These are phyloP conservation scores for Scophthalmus maximus DNA, from an alignment of 2,113 vertebrate species.

Conservation along the genomic window DNA sequence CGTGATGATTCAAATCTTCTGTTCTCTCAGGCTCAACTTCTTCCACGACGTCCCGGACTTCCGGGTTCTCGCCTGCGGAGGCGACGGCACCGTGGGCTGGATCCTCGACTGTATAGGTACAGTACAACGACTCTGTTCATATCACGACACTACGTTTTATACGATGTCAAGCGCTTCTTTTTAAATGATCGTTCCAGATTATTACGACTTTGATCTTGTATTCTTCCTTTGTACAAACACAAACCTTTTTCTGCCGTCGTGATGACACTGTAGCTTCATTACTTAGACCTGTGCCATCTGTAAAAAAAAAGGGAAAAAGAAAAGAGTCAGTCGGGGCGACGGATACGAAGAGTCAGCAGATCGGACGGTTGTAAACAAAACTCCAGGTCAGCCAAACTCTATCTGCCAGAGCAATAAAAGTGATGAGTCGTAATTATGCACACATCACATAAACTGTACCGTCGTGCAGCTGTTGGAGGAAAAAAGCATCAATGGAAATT, in stretches of 20 bases:
- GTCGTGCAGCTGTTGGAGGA: not conserved
- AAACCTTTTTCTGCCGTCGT: not conserved
- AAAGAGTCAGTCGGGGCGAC: not conserved
- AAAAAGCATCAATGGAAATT: not conserved
- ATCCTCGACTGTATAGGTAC: conserved; percentile 93
- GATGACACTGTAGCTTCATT: not conserved
- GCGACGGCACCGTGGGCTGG: conserved; percentile 94
- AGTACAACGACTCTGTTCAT: too few relatives aligned
- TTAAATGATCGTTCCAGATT: not conserved
- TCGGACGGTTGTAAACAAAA: not conserved
- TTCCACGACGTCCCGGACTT: conserved; percentile 90
- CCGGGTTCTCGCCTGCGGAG: conserved; percentile 90
- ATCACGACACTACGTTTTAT: not conserved
- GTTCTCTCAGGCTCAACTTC: conserved; percentile 86
- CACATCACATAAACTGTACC: not conserved
- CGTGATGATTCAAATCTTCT: conserved; percentile 6
- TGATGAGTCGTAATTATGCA: not conserved
- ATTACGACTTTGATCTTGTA: not conserved
- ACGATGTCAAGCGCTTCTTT: not conserved
- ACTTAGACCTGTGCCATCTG: not conserved
- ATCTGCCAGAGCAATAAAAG: not conserved
- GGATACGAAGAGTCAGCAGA: not conserved
- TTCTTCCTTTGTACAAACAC: not conserved
- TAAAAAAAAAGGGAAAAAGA: not conserved
- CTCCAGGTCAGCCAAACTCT: not conserved